These are phyloP conservation scores for Chrysotoxum bicinctum DNA, from an alignment of 2,888 invertebrate genomes.

Conservation along the genomic window DNA sequence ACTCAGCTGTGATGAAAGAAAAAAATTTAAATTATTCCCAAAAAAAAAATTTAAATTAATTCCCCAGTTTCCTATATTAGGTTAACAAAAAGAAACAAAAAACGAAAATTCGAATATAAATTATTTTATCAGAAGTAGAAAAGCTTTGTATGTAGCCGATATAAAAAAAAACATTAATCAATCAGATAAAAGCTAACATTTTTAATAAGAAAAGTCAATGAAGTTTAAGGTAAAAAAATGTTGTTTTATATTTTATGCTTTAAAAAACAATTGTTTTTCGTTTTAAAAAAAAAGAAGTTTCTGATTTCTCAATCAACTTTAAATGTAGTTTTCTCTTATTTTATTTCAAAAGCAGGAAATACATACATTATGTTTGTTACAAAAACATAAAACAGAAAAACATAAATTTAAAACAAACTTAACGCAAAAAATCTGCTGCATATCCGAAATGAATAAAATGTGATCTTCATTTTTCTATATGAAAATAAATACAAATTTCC, in stretches of 20 bases:
- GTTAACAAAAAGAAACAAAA: neutral
- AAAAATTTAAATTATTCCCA: neutral
- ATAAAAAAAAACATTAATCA: constrained; percentile 20
- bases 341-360: no score
- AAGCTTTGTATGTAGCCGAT: constrained; percentile 1
- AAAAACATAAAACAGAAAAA: no score
- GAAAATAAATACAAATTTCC: neutral
- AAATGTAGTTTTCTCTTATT: no score
- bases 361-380: no score
- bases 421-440: neutral
- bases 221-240: neutral
- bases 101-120: constrained; percentile 13
- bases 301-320: neutral
- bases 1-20: neutral
- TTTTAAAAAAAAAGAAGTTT: neutral
- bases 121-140: neutral
- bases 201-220: neutral
- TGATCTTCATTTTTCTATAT: neutral
- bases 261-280: neutral
- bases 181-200: constrained; percentile 19
- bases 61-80: constrained; percentile 26
- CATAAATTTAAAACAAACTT: no score
- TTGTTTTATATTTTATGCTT: neutral
- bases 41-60: neutral
- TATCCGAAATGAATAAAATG: neutral